Evolutionary conservation across 2,797 vertebrate genomes (phyloP).

Genomic region (Gobionotothen gibberifrons): DNA sequence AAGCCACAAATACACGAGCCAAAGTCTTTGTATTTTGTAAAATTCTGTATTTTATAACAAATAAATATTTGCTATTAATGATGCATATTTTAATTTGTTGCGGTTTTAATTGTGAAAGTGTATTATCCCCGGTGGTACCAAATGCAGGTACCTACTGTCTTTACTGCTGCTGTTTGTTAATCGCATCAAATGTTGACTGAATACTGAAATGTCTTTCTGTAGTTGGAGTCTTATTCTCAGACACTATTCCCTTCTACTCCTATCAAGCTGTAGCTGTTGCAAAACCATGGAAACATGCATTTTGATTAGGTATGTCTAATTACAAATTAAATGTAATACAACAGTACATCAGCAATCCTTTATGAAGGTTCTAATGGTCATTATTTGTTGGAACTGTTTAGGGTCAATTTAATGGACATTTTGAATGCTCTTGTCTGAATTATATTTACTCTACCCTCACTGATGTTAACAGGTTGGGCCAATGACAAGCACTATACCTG

Average conservation of each 20-base stretch:
- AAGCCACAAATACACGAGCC: slow-evolving; percentile 76
- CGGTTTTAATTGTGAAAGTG: not conserved
- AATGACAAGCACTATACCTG: not conserved
- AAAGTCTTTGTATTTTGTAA: slow-evolving; percentile 84
- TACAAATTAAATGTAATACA: not conserved
- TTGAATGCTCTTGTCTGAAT: not conserved
- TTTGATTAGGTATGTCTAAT: not conserved
- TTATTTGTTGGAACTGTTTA: not conserved
- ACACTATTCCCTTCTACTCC: not conserved
- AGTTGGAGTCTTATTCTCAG: not conserved
- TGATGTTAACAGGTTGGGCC: not conserved
- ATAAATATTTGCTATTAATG: slow-evolving; percentile 72
- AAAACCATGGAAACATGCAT: not conserved
- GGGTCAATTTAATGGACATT: not conserved
- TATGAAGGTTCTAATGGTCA: too few relatives aligned
- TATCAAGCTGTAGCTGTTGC: not conserved
- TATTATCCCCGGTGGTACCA: too few relatives aligned
- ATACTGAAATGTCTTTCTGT: not conserved
- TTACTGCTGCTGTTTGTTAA: too few relatives aligned
- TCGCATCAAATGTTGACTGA: too few relatives aligned
- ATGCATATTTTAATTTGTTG: slow-evolving; percentile 29
- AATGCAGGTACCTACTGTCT: not conserved
- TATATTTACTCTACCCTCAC: not conserved
- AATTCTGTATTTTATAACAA: slow-evolving; percentile 82
- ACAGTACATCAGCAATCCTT: not conserved